Percentiles rank a stretch among this genome's conserved stretches.
phyloP scores from a whole-genome alignment of 92 coral and sea anemone genomes.

The Zoanthus sociatus region DNA sequence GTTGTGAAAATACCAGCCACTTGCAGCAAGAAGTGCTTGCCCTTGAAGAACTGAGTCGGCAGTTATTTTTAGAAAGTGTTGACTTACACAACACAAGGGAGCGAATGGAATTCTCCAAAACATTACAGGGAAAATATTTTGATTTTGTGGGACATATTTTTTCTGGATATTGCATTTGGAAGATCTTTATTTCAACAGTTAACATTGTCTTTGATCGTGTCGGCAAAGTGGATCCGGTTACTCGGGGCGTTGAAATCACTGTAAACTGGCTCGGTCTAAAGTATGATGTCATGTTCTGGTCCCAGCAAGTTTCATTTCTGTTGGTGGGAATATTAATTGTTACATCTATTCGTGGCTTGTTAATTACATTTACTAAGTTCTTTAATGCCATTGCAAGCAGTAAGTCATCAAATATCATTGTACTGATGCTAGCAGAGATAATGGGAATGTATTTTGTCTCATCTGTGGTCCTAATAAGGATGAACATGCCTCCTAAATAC shows the following conservation, averaged over 20 bases:
- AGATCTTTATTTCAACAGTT: slow-evolving; percentile 96
- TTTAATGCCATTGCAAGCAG: slow-evolving; percentile 99
- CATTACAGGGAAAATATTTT: slow-evolving; percentile 95
- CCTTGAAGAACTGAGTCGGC: slow-evolving; percentile 97
- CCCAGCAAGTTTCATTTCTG: slow-evolving; percentile 94
- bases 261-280: slow-evolving; percentile 95
- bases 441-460: slow-evolving; percentile 99
- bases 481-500: slow-evolving; percentile 98
- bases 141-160: slow-evolving; percentile 98
- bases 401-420: slow-evolving; percentile 94
- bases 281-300: slow-evolving; percentile 95
- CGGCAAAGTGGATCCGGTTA: slow-evolving; percentile 96
- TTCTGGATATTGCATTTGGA: slow-evolving; percentile 98
- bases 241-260: slow-evolving; percentile 93
- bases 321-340: slow-evolving; percentile 94
- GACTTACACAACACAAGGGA: slow-evolving; percentile 93
- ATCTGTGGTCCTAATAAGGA: slow-evolving; percentile 91
- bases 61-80: slow-evolving; percentile 92
- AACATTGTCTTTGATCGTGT: slow-evolving; percentile 99
- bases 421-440: slow-evolving; percentile 90
- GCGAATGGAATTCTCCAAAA: slow-evolving; percentile 95
- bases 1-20: slow-evolving; percentile 75
- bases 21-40: slow-evolving; percentile 91
- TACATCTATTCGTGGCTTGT: slow-evolving; percentile 97
- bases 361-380: slow-evolving; percentile 95